These are phyloP conservation scores for Zaprionus inermis DNA, from an alignment of 1,140 invertebrate species.

Conservation along the genomic window DNA sequence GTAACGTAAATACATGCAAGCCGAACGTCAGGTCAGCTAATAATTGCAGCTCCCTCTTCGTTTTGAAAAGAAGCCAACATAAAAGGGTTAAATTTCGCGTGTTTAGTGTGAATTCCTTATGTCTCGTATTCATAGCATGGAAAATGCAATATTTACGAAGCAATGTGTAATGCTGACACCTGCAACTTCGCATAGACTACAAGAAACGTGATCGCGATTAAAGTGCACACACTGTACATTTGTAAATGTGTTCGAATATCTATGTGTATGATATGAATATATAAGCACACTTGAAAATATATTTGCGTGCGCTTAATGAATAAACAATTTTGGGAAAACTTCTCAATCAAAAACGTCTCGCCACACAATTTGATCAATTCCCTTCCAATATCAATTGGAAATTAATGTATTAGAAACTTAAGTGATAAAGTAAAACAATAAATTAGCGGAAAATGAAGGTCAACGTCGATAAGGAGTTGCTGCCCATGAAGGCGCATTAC, in stretches of 20 bases:
- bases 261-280: constrained; percentile 11
- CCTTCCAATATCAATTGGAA: constrained; percentile 14
- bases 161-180: constrained; percentile 20
- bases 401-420: constrained; percentile 3
- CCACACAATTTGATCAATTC: background rate
- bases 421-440: constrained; percentile 11
- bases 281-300: constrained; percentile 22
- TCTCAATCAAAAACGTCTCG: background rate
- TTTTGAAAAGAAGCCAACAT: background rate
- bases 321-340: constrained; percentile 17
- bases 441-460: constrained; percentile 62
- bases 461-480: constrained; percentile 89
- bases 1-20: constrained; percentile 13
- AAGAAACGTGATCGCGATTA: constrained; percentile 63
- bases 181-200: constrained; percentile 28
- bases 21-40: background rate
- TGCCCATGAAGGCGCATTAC: constrained; percentile 95
- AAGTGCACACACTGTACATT: constrained; percentile 16
- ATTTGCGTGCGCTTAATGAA: constrained; percentile 42
- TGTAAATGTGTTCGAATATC: background rate
- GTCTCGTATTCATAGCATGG: constrained; percentile 8
- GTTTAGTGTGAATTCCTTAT: constrained; percentile 3
- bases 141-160: constrained; percentile 26
- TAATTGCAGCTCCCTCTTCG: background rate
- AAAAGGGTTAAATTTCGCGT: constrained; percentile 7